Evolutionary conservation across 2,113 vertebrate genomes (phyloP).

Genomic region (Erinaceus europaeus): DNA sequence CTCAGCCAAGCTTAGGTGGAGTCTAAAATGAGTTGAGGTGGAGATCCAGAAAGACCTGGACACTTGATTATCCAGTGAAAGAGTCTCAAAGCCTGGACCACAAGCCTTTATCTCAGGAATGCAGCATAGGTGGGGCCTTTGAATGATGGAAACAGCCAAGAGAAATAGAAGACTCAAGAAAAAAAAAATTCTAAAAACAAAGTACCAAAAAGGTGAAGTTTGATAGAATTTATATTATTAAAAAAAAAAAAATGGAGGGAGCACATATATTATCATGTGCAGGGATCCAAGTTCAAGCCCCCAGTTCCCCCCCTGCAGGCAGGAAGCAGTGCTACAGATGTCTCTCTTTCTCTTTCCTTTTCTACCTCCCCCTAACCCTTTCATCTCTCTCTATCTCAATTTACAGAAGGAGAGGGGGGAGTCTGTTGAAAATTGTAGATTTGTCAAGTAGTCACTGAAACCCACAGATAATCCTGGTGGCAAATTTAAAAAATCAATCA

Average conservation of each 20-base stretch:
- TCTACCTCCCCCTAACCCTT: too few relatives aligned
- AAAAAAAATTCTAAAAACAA: not conserved
- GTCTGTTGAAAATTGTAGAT: too few relatives aligned
- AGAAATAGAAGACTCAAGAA: not conserved
- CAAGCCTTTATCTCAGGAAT: slow-evolving; percentile 41
- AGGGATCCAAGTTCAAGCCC: too few relatives aligned
- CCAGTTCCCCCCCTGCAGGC: too few relatives aligned
- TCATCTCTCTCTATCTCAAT: too few relatives aligned
- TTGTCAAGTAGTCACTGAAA: too few relatives aligned
- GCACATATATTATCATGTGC: too few relatives aligned
- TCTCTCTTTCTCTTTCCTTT: too few relatives aligned
- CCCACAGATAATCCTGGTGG: too few relatives aligned
- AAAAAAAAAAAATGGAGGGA: not conserved
- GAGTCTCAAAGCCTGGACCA: not conserved
- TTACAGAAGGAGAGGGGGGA: not conserved
- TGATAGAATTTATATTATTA: slow-evolving; percentile 1
- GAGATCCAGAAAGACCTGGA: not conserved
- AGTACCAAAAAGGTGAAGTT: not conserved
- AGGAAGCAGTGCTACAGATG: too few relatives aligned
- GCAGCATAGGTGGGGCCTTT: not conserved
- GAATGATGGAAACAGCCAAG: slow-evolving; percentile 4
- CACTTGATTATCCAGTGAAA: not conserved
- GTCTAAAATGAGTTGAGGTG: not conserved
- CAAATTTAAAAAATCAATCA: too few relatives aligned
- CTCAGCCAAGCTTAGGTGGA: slow-evolving; percentile 44